Evolutionary conservation across 1,140 invertebrate genomes (phyloP).

Genomic region (Palaemon carinicauda): DNA sequence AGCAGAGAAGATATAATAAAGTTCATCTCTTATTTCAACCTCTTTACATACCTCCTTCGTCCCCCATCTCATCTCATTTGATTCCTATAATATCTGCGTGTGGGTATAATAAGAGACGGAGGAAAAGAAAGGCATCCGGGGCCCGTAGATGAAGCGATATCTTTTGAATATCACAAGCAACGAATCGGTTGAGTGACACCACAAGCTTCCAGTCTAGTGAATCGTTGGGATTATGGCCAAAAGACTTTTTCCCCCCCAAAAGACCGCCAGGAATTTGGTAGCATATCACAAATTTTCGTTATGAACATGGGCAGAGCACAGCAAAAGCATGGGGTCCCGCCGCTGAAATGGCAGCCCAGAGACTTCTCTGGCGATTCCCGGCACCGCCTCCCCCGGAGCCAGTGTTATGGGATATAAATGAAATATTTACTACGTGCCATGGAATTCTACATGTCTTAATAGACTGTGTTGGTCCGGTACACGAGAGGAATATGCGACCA

Average conservation of each 20-base stretch:
- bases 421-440: conserved; percentile 43
- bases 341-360: conserved; percentile 45
- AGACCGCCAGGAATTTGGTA: conserved; percentile 54
- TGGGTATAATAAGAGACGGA: too few species aligned
- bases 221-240: conserved; percentile 54
- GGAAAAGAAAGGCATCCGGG: too few species aligned
- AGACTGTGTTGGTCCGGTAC: conserved; percentile 39
- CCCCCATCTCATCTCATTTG: background rate
- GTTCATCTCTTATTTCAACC: background rate
- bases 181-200: conserved; percentile 43
- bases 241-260: conserved; percentile 37
- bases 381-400: background rate
- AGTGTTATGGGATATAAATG: conserved; percentile 15
- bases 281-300: conserved; percentile 57
- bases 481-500: conserved; percentile 44
- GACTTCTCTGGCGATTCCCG: conserved; percentile 4
- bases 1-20: too few species aligned
- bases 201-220: conserved; percentile 34
- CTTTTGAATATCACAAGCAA: background rate
- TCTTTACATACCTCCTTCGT: background rate
- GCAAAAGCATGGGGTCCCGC: conserved; percentile 17
- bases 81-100: background rate
- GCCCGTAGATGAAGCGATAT: too few species aligned
- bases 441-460: conserved; percentile 51
- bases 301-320: conserved; percentile 42